phyloP scores from a whole-genome alignment of 2,888 invertebrate genomes.

The Microplitis deprimator region DNA sequence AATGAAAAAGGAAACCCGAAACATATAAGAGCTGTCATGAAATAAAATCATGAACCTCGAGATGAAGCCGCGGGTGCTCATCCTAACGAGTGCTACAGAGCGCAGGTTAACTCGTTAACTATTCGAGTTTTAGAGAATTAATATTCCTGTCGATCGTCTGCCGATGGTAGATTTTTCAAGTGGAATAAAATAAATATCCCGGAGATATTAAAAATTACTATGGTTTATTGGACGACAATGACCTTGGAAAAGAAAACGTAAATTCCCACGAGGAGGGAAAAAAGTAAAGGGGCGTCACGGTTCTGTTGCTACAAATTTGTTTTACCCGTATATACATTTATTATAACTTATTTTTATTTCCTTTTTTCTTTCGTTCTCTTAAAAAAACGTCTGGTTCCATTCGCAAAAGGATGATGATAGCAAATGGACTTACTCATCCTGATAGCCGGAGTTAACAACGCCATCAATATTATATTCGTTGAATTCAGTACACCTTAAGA shows the following conservation, averaged over 20 bases:
- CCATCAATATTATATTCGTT: slow-evolving; percentile 60
- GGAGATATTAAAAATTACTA: slow-evolving; percentile 9
- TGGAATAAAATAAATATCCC: background rate
- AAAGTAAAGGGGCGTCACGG: slow-evolving; percentile 41
- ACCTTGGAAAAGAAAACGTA: slow-evolving; percentile 26
- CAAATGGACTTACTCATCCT: slow-evolving; percentile 57
- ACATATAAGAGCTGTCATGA: slow-evolving; percentile 23
- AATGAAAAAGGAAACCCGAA: background rate
- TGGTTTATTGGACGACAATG: slow-evolving; percentile 24
- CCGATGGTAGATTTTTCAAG: slow-evolving; percentile 16
- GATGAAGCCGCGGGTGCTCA: slow-evolving; percentile 25
- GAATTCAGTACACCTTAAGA: slow-evolving; percentile 48
- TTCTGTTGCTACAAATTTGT: slow-evolving; percentile 40
- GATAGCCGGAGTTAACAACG: slow-evolving; percentile 56
- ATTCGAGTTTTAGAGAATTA: slow-evolving; percentile 36
- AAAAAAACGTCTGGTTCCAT: background rate
- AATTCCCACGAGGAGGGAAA: slow-evolving; percentile 35
- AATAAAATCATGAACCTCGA: slow-evolving; percentile 30
- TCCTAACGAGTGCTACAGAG: slow-evolving; percentile 3
- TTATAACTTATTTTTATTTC: slow-evolving; percentile 26
- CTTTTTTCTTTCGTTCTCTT: background rate
- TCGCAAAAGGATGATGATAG: slow-evolving; percentile 6
- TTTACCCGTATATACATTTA: slow-evolving; percentile 24
- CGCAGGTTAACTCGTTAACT: slow-evolving; percentile 17
- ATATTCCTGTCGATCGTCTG: slow-evolving; percentile 31